Evolutionary conservation across 37 sponge, comb jelly and placozoan genomes (phyloP), one percentile per base, ranked within the genome.

Genomic region (Aplysina aerophoba): DNA sequence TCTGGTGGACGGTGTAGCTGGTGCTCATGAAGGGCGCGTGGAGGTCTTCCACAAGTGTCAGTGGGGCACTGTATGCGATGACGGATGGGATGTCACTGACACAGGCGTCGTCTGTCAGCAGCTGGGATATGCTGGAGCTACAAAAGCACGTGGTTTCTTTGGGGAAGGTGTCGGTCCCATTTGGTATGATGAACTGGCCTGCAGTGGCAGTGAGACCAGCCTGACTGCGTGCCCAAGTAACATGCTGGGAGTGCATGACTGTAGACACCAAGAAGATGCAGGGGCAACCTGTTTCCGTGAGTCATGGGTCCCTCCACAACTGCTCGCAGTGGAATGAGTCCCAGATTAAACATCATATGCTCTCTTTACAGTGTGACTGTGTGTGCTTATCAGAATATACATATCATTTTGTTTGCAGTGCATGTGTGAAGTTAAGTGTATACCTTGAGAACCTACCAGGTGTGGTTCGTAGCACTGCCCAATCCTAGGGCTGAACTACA

Each of bases 1-100:
- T 36, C 35, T 33, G 79, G 39, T 85, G 19, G 64, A 40, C 75
- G 86, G 63, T 75, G 75, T 59, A 12, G 21, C n/a, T 77, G 34
- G 44, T 61, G 1, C 33, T 31, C 75, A 75, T 28, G 86, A 85
- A 54, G 86, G 86, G 4, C 73, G 74, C 36, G 79, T 88, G 38
- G 84, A 83, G 68, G 36, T 83, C 25, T 84, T 83, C 1, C 55
- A 61, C 73, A 28, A 88, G 0, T 64, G 64, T 19, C 35, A 40
- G 31, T 88, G 84, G 84, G 84, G 84, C 17, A 78, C 79, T 60
- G 67, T 88, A 0, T 88, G 89, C 75, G 84, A 56, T 63, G 75
- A 73, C 8, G 33, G 58, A 13, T 83, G 84, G 80, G 62, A 50
- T 41, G 35, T 25, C 35, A 31, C 27, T 11, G 84, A 73, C 60